Evolutionary conservation across 1,140 invertebrate genomes (phyloP).

Genomic region (Zophobas atratus): DNA sequence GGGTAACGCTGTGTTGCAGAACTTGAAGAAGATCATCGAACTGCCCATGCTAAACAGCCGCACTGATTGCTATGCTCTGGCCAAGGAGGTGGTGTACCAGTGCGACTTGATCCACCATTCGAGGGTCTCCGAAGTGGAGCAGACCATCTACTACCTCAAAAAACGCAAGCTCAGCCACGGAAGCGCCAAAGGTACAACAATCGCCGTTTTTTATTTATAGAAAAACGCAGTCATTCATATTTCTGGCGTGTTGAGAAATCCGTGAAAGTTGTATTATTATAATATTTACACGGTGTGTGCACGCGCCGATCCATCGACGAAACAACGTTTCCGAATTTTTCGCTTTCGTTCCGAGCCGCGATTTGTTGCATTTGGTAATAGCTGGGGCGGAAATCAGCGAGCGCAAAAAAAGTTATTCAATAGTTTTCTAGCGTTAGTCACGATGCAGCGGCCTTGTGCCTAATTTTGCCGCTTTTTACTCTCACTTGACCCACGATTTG

Average conservation of each 20-base stretch:
- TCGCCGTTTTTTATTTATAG: constrained; percentile 18
- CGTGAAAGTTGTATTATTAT: background rate
- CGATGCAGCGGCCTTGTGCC: constrained; percentile 21
- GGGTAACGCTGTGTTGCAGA: constrained; percentile 64
- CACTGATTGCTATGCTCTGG: constrained; percentile 85
- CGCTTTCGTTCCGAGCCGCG: background rate
- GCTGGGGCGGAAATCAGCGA: constrained; percentile 12
- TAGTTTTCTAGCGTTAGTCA: constrained; percentile 25
- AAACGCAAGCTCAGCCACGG: constrained; percentile 76
- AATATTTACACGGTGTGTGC: background rate
- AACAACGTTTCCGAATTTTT: background rate
- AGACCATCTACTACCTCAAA: constrained; percentile 93
- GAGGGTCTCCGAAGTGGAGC: constrained; percentile 89
- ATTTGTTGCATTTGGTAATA: constrained; percentile 10
- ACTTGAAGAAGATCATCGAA: constrained; percentile 88
- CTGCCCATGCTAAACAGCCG: constrained; percentile 86
- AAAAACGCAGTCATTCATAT: background rate
- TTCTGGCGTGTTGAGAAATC: constrained; percentile 5
- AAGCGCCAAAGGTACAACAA: constrained; percentile 57
- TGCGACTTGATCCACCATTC: constrained; percentile 91
- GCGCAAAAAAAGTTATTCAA: constrained; percentile 8
- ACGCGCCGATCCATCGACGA: background rate
- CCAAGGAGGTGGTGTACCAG: constrained; percentile 90
- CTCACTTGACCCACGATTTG: constrained; percentile 6
- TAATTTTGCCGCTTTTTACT: constrained; percentile 21